phyloP scores from a whole-genome alignment of 2,797 vertebrate species.

The Melanotaenia boesemani region DNA sequence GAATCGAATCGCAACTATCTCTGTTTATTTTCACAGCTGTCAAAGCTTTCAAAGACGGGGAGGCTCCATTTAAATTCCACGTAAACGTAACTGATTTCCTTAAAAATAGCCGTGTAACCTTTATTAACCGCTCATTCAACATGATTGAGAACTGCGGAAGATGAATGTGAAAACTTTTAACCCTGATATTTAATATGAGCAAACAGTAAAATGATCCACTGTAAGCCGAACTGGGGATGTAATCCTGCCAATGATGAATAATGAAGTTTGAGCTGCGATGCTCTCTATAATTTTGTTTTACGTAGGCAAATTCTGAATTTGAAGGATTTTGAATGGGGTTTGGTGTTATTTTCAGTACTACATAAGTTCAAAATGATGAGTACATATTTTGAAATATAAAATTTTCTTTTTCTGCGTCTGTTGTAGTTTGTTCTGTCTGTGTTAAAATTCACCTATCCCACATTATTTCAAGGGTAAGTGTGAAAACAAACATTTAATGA shows the following conservation, averaged over 20 bases:
- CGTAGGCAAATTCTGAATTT: accelerated
- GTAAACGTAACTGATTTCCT: not conserved
- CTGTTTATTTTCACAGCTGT: not conserved
- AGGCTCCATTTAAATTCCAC: not conserved
- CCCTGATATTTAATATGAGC: not conserved
- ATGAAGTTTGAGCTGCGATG: not conserved
- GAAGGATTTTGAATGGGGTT: not conserved
- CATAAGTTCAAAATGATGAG: not conserved
- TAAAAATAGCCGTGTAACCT: not conserved
- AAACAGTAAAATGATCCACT: not conserved
- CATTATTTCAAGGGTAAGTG: slow-evolving; percentile 98
- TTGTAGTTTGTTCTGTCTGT: slow-evolving; percentile 94
- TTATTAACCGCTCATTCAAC: not conserved
- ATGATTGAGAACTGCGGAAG: not conserved
- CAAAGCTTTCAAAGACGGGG: not conserved
- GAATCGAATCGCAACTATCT: not conserved
- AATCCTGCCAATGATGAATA: not conserved
- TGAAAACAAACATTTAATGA: not conserved
- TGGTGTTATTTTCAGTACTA: not conserved
- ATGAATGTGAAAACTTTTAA: not conserved
- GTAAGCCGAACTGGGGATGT: not conserved
- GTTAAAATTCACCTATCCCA: slow-evolving; percentile 96
- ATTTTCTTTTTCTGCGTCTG: not conserved
- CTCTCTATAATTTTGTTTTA: too few relatives aligned
- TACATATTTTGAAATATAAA: not conserved